A percentile compares a stretch with the other conserved stretches of the same genome.
phyloP scores from a whole-genome alignment of 2,888 invertebrate species.

The Junonia oenone region DNA sequence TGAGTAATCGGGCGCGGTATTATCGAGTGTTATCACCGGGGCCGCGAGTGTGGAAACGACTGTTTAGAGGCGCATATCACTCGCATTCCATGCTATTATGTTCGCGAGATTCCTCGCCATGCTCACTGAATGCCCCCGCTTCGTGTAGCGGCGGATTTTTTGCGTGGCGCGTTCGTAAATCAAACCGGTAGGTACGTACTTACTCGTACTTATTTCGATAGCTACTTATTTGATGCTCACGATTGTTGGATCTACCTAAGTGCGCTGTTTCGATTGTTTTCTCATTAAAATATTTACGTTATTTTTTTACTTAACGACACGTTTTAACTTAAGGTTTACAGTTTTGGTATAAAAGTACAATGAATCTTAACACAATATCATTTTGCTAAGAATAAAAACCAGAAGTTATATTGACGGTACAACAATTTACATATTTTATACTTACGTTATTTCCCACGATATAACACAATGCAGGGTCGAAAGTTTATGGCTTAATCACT shows the following conservation, averaged over 20 bases:
- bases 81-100: slow-evolving; percentile 56
- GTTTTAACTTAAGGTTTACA: no score
- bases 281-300: neutral
- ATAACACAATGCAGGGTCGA: slow-evolving; percentile 33
- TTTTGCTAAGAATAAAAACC: neutral
- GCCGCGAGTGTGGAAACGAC: slow-evolving; percentile 44
- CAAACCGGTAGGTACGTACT: slow-evolving; percentile 60
- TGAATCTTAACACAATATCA: no score
- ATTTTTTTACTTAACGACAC: neutral
- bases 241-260: slow-evolving; percentile 24
- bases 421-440: slow-evolving; percentile 28
- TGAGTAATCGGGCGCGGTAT: slow-evolving; percentile 66
- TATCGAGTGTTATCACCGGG: slow-evolving; percentile 68
- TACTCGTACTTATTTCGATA: slow-evolving; percentile 37
- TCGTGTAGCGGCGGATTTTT: slow-evolving; percentile 71
- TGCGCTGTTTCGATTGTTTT: slow-evolving; percentile 16
- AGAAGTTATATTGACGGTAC: neutral
- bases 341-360: no score
- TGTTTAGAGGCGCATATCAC: slow-evolving; percentile 40
- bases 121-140: slow-evolving; percentile 45
- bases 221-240: slow-evolving; percentile 32
- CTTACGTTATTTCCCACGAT: slow-evolving; percentile 63
- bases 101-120: slow-evolving; percentile 59
- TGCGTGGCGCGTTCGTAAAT: slow-evolving; percentile 62
- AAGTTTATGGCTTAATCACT: slow-evolving; percentile 29